phyloP scores from a whole-genome alignment of 2,888 invertebrate species.

The Salticus scenicus region DNA sequence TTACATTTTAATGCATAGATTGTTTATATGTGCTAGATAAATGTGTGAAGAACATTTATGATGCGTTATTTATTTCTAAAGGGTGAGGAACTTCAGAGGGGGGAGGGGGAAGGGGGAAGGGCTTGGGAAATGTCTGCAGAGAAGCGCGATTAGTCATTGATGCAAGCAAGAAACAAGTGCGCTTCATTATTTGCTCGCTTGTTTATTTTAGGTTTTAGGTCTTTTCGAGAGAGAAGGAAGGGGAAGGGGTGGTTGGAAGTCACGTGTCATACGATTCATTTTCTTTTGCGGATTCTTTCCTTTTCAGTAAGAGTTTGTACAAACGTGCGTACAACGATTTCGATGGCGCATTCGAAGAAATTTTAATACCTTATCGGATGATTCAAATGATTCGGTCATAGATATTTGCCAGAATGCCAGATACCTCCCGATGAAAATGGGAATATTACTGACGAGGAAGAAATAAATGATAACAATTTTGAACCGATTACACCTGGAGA shows the following conservation, averaged over 20 bases:
- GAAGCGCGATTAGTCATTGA: too few relatives aligned
- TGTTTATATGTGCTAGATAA: too few relatives aligned
- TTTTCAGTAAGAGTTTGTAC: background rate
- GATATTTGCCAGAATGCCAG: background rate
- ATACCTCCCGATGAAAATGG: background rate
- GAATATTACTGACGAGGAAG: background rate
- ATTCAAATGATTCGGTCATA: background rate
- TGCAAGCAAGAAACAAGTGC: too few relatives aligned
- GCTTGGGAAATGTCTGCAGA: too few relatives aligned
- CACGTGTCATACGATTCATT: background rate
- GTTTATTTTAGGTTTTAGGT: background rate
- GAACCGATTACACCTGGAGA: background rate
- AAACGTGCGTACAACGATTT: background rate
- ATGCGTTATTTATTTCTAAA: too few relatives aligned
- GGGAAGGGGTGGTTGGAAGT: background rate
- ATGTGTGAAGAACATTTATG: too few relatives aligned
- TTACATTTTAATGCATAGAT: too few relatives aligned
- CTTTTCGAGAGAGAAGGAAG: background rate
- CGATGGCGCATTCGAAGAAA: background rate
- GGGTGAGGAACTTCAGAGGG: too few relatives aligned
- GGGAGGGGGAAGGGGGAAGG: too few relatives aligned
- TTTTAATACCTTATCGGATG: background rate
- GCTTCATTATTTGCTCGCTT: too few relatives aligned
- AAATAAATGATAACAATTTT: background rate
- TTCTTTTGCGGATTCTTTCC: background rate